These are phyloP conservation scores for Danio kyathit DNA, from an alignment of 2,797 vertebrate genomes.

Conservation along the genomic window DNA sequence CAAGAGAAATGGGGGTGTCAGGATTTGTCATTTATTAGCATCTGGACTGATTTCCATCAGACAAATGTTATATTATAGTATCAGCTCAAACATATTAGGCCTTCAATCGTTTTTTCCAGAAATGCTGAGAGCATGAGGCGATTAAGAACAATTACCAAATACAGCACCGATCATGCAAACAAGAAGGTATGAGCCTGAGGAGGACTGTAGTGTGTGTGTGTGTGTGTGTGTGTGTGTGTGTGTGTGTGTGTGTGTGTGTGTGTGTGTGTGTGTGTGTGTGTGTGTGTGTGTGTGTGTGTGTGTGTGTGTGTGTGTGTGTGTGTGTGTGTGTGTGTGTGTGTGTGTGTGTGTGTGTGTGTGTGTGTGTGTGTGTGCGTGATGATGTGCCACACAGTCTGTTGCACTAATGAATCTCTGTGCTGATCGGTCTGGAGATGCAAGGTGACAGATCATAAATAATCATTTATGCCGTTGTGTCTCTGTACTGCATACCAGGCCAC, in stretches of 20 bases:
- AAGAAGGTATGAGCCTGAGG: constrained; percentile 56
- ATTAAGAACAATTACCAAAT: constrained; percentile 57
- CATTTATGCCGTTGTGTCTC: constrained; percentile 81
- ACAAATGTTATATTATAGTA: constrained; percentile 43
- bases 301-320: constrained; percentile 25
- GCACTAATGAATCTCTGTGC: constrained; percentile 82
- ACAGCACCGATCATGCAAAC: constrained; percentile 56
- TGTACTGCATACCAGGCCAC: constrained; percentile 76
- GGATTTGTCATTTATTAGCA: constrained; percentile 43
- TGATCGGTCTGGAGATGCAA: constrained; percentile 82
- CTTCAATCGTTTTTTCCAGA: constrained; percentile 40
- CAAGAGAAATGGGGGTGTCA: constrained; percentile 12
- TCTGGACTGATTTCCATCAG: constrained; percentile 40
- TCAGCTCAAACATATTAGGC: constrained; percentile 45
- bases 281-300: no score
- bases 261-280: no score
- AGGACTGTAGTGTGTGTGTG: not conserved
- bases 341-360: constrained; percentile 31
- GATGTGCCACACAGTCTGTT: constrained; percentile 62
- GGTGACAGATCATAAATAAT: constrained; percentile 88
- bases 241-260: constrained; percentile 35
- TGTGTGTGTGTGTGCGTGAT: constrained; percentile 31
- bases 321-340: constrained; percentile 38
- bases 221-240: constrained; percentile 6
- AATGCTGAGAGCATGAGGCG: constrained; percentile 45